Conservation (phyloP, 2,888 invertebrate genomes). For the Amiota communis region DNA sequence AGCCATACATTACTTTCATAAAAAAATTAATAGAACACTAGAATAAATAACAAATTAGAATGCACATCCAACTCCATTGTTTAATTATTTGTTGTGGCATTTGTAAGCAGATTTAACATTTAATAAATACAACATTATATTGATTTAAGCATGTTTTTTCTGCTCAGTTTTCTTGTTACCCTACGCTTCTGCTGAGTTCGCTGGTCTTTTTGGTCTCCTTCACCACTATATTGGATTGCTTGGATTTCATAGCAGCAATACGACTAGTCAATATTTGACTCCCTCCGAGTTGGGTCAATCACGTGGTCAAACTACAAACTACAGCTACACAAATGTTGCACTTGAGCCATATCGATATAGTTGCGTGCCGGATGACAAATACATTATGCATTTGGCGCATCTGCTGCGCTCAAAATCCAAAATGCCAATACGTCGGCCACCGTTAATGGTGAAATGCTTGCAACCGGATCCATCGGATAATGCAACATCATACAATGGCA, state of each 20-base stretch:
- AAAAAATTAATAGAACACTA: too few relatives aligned
- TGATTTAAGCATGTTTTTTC: too few relatives aligned
- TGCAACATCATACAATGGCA: neutral
- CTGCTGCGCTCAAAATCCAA: slow-evolving; percentile 37
- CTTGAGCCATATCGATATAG: slow-evolving; percentile 54
- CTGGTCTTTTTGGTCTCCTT: slow-evolving; percentile 46
- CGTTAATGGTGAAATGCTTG: slow-evolving; percentile 69
- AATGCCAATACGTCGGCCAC: slow-evolving; percentile 55
- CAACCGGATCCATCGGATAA: slow-evolving; percentile 53
- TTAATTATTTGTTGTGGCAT: too few relatives aligned
- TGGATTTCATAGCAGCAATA: slow-evolving; percentile 21
- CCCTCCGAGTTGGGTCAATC: slow-evolving; percentile 47
- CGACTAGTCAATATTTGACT: slow-evolving; percentile 42
- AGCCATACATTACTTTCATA: too few relatives aligned
- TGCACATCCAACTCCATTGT: too few relatives aligned
- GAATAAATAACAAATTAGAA: too few relatives aligned
- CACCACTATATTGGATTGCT: slow-evolving; percentile 48
- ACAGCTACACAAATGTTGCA: slow-evolving; percentile 65
- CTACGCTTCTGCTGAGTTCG: slow-evolving; percentile 41
- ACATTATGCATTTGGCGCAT: slow-evolving; percentile 56
- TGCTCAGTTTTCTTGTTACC: slow-evolving; percentile 36
- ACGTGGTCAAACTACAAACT: slow-evolving; percentile 61
- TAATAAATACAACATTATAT: too few relatives aligned
- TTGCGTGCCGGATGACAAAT: slow-evolving; percentile 63
- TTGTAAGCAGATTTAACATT: too few relatives aligned